Evolutionary conservation across 2,888 invertebrate genomes (phyloP), one percentile per base, ranked within the genome.

Genomic region (Villa cingulata): DNA sequence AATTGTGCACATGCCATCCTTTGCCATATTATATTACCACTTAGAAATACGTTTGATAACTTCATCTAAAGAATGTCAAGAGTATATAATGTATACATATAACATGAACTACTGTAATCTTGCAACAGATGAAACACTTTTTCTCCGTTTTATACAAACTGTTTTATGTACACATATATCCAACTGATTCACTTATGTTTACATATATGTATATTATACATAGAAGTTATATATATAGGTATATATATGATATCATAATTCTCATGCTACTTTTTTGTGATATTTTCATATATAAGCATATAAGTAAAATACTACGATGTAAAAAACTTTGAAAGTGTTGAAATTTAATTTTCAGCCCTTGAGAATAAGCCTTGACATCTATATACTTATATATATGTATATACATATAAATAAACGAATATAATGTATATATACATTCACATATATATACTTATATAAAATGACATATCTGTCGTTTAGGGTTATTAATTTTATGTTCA

Each of bases 311-410:
- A n/a, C n/a, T n/a, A n/a, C n/a, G n/a, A 23, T 15, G 40, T 10
- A 34, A 40, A 34, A 45, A 45, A 34, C 29, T 40, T 45, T 40
- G 34, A 45, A 37, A 46, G 46, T 46, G 46, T 46, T 46, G 46
- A 46, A 46, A 46, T 46, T 41, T 46, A 46, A 46, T 46, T 41
- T 46, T 46, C 46, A 46, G 14, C 46, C 40, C 46, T 46, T 32
- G 12, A 32, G 29, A 32, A 32, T 3, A 32, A 12, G 12, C 12
- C 12, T 12, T 32, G 3, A 32, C 12, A 32, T 4, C 10, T 27
- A 27, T 4, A 6, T 27, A 27, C 27, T 27, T n/a, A n/a, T n/a
- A n/a, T n/a, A n/a, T n/a, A n/a, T n/a, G n/a, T n/a, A n/a, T n/a
- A 27, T 27, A 27, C 2, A 27, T 27, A 27, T 27, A 27, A 6